phyloP scores from a whole-genome alignment of 2,113 vertebrate genomes.

The Semnornis frantzii region DNA sequence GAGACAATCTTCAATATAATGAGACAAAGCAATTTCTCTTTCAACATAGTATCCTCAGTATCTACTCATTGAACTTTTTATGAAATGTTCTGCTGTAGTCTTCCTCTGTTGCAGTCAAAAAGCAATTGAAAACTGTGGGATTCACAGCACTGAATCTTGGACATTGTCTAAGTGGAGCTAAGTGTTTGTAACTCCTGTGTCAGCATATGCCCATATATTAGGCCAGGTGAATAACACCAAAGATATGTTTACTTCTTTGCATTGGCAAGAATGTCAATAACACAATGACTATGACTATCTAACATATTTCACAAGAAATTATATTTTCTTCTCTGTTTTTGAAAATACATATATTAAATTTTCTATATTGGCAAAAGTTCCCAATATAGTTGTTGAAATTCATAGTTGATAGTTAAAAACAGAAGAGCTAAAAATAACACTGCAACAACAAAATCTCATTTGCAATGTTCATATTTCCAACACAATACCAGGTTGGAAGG shows the following conservation, averaged over 20 bases:
- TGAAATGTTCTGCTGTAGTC: not conserved
- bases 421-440: not conserved
- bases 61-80: not conserved
- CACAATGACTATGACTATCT: not conserved
- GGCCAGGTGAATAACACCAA: not conserved
- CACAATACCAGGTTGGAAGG: too few species aligned
- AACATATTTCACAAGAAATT: not conserved
- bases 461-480: not conserved
- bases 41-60: not conserved
- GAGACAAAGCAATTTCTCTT: not conserved
- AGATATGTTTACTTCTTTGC: not conserved
- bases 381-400: not conserved
- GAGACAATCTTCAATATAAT: not conserved
- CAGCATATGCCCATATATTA: not conserved
- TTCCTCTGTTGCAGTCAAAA: not conserved
- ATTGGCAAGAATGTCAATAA: not conserved
- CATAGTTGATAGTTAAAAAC: not conserved
- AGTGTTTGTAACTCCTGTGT: not conserved
- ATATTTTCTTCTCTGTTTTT: not conserved
- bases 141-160: not conserved
- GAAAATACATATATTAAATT: not conserved
- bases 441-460: not conserved
- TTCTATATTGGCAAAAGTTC: not conserved
- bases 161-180: not conserved
- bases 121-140: not conserved